These are phyloP conservation scores for Leptura quadrifasciata DNA, from an alignment of 2,888 invertebrate genomes.

Conservation along the genomic window DNA sequence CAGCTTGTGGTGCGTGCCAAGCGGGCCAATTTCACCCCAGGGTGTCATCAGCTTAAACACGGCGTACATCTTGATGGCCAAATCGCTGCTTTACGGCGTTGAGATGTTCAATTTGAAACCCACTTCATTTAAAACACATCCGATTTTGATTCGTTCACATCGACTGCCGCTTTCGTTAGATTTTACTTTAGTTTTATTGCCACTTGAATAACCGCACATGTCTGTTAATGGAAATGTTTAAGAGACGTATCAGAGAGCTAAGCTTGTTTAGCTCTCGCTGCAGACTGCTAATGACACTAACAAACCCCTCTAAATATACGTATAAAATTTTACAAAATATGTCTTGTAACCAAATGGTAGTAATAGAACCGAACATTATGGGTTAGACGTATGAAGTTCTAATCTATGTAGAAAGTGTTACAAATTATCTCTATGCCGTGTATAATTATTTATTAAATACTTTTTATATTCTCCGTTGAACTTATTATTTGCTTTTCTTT, in stretches of 20 bases:
- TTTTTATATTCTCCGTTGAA: too few species aligned
- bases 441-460: too few species aligned
- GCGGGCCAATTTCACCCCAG: conserved; percentile 71
- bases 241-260: neutral
- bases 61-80: conserved; percentile 73
- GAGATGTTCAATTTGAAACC: conserved; percentile 71
- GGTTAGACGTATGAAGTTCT: too few species aligned
- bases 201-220: conserved; percentile 6
- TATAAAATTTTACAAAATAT: too few species aligned
- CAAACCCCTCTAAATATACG: too few species aligned
- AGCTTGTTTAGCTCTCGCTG: neutral
- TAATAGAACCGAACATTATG: too few species aligned
- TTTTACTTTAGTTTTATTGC: conserved; percentile 47
- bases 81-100: conserved; percentile 71
- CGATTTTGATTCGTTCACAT: conserved; percentile 53
- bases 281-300: neutral
- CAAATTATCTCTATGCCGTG: too few species aligned
- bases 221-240: conserved; percentile 20
- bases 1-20: conserved; percentile 69
- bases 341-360: too few species aligned
- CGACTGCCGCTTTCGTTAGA: conserved; percentile 42
- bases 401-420: too few species aligned
- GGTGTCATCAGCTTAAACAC: conserved; percentile 73
- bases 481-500: too few species aligned
- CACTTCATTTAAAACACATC: conserved; percentile 68